Evolutionary conservation across 2,113 vertebrate genomes (phyloP).

Genomic region (Buteo buteo): DNA sequence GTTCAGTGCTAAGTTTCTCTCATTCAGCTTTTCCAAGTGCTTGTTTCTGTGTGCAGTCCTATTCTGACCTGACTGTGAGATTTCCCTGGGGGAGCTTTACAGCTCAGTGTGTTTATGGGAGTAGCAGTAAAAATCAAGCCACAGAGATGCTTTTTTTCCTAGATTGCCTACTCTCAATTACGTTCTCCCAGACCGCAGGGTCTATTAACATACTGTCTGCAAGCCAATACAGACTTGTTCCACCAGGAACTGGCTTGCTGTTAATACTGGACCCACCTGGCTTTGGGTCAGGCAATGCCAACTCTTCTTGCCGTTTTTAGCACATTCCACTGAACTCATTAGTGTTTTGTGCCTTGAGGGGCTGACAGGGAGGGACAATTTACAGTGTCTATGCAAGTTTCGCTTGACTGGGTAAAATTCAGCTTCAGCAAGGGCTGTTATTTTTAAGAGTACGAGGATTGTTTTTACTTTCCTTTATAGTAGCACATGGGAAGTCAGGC

Average conservation of each 20-base stretch:
- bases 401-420: constrained; percentile 18
- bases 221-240: constrained; percentile 47
- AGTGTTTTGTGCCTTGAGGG: constrained; percentile 10
- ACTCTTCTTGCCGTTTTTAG: constrained; percentile 56
- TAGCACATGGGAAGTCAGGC: background rate
- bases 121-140: constrained; percentile 43
- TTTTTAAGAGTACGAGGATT: background rate
- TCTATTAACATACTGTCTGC: constrained; percentile 31
- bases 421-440: background rate
- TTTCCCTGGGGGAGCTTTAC: constrained; percentile 12
- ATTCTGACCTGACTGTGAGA: background rate
- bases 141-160: constrained; percentile 42
- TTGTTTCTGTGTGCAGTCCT: background rate
- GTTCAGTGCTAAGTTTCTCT: background rate
- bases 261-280: constrained; percentile 31
- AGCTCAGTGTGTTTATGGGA: constrained; percentile 31
- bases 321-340: constrained; percentile 42
- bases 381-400: background rate
- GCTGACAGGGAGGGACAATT: constrained; percentile 34
- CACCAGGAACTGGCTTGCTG: constrained; percentile 52
- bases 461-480: background rate
- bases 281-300: background rate
- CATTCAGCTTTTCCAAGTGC: background rate
- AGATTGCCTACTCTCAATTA: background rate
- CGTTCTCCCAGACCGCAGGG: background rate